Percentiles rank a stretch among this genome's conserved stretches.
phyloP scores from a whole-genome alignment of 2,113 vertebrate species.

The Leptocoma aspasia region DNA sequence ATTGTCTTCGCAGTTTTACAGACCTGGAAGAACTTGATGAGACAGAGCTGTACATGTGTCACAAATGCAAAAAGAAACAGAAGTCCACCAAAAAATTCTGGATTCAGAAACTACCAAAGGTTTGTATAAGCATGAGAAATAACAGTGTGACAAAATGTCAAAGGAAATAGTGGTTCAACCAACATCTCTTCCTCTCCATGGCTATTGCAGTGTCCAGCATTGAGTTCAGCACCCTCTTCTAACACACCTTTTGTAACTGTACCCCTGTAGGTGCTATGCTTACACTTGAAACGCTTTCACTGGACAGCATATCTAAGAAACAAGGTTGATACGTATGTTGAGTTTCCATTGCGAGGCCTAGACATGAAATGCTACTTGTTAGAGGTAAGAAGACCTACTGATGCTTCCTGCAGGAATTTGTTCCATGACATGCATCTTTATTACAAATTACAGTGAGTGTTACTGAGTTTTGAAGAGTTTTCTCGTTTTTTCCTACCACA shows the following conservation, averaged over 20 bases:
- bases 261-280: conserved; percentile 87
- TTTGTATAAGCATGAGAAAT: conserved; percentile 10
- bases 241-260: not conserved
- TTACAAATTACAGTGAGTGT: not conserved
- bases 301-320: conserved; percentile 98
- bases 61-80: conserved; percentile 96
- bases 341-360: conserved; percentile 90
- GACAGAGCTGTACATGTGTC: conserved; percentile 96
- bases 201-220: not conserved
- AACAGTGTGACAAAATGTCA: not conserved
- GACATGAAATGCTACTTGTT: conserved; percentile 95
- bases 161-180: not conserved
- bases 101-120: conserved; percentile 96
- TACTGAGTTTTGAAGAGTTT: not conserved
- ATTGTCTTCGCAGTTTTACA: conserved; percentile 96
- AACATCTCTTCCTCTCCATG: too few relatives aligned
- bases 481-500: conserved; percentile 29
- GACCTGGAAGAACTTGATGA: conserved; percentile 98
- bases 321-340: conserved; percentile 95
- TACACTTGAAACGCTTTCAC: conserved; percentile 97
- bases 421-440: accelerated
- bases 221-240: not conserved
- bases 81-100: conserved; percentile 99
- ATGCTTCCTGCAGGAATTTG: not conserved
- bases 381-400: conserved; percentile 75